phyloP scores from a whole-genome alignment of 2,888 invertebrate species.

The Ramazzottius varieornatus region DNA sequence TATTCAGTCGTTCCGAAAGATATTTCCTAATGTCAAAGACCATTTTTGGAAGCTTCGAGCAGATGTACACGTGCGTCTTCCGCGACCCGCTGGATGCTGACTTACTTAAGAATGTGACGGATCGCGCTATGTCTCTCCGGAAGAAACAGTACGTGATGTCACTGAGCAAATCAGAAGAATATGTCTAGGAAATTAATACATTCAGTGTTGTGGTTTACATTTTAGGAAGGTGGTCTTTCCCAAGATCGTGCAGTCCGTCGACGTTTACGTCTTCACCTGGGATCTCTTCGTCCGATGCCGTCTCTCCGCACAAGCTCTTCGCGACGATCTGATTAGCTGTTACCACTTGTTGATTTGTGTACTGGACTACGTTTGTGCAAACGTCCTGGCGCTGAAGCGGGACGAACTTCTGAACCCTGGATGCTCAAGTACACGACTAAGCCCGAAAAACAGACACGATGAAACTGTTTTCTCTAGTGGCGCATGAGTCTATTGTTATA shows the following conservation, averaged over 20 bases:
- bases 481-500: no score
- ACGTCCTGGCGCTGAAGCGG: neutral
- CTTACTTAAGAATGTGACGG: neutral
- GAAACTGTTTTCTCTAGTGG: no score
- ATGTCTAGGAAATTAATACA: no score
- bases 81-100: neutral
- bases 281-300: neutral
- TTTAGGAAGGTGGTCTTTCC: neutral
- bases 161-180: no score
- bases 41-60: neutral
- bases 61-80: neutral
- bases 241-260: neutral
- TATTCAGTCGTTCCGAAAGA: neutral
- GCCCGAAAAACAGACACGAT: neutral
- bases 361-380: neutral
- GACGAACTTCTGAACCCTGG: neutral
- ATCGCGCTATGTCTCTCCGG: neutral
- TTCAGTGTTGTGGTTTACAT: no score
- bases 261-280: constrained; percentile 1
- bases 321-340: neutral
- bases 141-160: neutral
- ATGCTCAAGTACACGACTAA: no score
- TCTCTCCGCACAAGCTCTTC: neutral
- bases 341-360: neutral
- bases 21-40: neutral